Conservation (phyloP, 2,888 invertebrate species). For the Actias luna region DNA sequence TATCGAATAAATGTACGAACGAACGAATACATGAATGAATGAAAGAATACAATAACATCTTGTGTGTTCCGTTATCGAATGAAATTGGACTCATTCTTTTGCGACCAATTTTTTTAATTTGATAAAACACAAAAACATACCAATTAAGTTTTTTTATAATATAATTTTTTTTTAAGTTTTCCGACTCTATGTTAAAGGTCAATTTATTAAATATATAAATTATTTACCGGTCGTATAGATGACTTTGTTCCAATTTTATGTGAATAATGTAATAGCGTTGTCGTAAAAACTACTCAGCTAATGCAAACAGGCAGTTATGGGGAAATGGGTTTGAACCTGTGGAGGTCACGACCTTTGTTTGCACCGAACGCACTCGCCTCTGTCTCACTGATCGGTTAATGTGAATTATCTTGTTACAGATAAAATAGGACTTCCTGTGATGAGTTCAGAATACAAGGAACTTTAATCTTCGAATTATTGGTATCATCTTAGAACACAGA, state of each 20-base stretch:
- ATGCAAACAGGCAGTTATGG: constrained; percentile 3
- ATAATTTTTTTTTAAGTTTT: too few species aligned
- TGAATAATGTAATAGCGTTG: not conserved
- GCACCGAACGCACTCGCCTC: constrained; percentile 29
- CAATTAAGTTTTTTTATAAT: too few species aligned
- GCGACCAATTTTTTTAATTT: too few species aligned
- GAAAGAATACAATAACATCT: too few species aligned
- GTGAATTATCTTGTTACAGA: constrained; percentile 34
- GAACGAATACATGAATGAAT: too few species aligned
- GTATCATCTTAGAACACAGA: too few species aligned
- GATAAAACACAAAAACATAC: too few species aligned
- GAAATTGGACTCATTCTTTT: too few species aligned
- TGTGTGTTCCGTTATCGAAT: too few species aligned
- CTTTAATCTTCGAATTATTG: not conserved
- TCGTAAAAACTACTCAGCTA: not conserved
- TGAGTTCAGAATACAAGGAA: not conserved
- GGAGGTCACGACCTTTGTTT: constrained; percentile 27
- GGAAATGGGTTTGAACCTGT: constrained; percentile 22
- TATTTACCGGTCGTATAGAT: not conserved
- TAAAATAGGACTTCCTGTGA: constrained; percentile 33
- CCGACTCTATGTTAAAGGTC: not conserved
- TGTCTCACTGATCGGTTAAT: constrained; percentile 21
- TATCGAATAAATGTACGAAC: too few species aligned
- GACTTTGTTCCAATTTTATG: not conserved
- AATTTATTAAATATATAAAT: too few species aligned